phyloP scores from a whole-genome alignment of 2,797 vertebrate species.

The Garrulus glandarius region DNA sequence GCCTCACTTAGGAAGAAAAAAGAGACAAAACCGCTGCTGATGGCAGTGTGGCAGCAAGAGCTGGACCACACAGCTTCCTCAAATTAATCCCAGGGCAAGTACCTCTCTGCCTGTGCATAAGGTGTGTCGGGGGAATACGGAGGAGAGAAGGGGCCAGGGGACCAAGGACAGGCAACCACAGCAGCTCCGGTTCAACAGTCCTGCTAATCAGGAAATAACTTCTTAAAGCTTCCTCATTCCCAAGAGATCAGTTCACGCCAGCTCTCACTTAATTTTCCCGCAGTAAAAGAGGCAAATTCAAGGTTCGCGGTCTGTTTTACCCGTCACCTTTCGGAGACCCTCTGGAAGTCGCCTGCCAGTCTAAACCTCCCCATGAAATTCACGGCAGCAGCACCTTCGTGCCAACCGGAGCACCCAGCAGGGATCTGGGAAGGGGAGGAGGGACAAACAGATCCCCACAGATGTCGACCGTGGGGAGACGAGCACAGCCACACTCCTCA shows the following conservation, averaged over 20 bases:
- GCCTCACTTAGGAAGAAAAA: background rate
- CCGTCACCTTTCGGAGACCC: background rate
- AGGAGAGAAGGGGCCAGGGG: background rate
- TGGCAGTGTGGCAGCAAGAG: background rate
- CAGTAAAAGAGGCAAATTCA: background rate
- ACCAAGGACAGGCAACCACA: background rate
- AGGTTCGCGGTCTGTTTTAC: fast-evolving
- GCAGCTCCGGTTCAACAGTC: background rate
- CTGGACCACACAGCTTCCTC: background rate
- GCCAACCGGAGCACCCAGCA: background rate
- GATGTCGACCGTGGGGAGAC: fast-evolving
- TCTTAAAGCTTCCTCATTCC: background rate
- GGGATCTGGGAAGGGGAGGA: background rate
- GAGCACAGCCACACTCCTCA: background rate
- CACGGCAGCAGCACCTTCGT: background rate
- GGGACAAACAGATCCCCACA: background rate
- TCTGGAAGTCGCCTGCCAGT: background rate
- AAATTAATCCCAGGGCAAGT: background rate
- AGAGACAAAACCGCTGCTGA: background rate
- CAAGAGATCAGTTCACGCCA: background rate
- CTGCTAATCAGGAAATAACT: background rate
- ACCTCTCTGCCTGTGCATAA: background rate
- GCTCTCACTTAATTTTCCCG: background rate
- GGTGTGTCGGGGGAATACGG: fast-evolving
- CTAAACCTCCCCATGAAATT: no score